Evolutionary conservation across 2,113 vertebrate species (phyloP), one percentile per base, ranked within the genome.

Genomic region (Hippolais icterina): DNA sequence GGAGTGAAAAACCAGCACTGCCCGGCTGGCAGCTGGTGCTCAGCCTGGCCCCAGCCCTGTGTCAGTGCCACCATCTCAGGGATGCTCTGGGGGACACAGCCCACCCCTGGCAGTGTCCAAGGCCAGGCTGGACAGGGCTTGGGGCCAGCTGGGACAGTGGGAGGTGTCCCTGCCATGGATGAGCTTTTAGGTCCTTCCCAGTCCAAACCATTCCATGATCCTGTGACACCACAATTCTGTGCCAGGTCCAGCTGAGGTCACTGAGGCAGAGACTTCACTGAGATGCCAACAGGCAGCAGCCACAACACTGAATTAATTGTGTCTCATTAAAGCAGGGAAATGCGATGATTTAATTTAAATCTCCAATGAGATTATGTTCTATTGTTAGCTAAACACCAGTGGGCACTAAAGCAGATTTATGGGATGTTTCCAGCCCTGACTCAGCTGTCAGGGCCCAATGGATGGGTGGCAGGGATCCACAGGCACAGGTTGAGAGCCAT

Each of bases 1-100:
- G 7, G 22, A 41, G 22, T 0, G 23, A 35, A 44, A 52, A 31
- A 0, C 2, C 31, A 84, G 37, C 14, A 0, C 8, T 28, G 35
- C 16, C 5, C 1, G 31, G n/a, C 6, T 61, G n/a, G 35, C 37
- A 41, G 61, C 15, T 24, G 27, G 71, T 37, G 37, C 52, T 75
- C 60, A 89, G 87, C 54, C 53, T 49, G 53, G 63, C 16, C 24
- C 23, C 71, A 86, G 72, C 80, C 50, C 54, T 25, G 10, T 29
- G 5, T 2, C 46, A 29, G 44, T 39, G 59, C 60, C 81, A 77
- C 8, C 15, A 9, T 2, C 72, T 41, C 5, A 7, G 77, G 53
- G 56, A 5, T 41, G 44, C 39, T 44, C 9, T 6, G 50, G 66
- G 54, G 49, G n/a, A 24, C 10, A 20, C 28, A 28, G 70, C 31